These are phyloP conservation scores for Troglohyphantes excavatus DNA, from an alignment of 2,888 invertebrate species.

Conservation along the genomic window DNA sequence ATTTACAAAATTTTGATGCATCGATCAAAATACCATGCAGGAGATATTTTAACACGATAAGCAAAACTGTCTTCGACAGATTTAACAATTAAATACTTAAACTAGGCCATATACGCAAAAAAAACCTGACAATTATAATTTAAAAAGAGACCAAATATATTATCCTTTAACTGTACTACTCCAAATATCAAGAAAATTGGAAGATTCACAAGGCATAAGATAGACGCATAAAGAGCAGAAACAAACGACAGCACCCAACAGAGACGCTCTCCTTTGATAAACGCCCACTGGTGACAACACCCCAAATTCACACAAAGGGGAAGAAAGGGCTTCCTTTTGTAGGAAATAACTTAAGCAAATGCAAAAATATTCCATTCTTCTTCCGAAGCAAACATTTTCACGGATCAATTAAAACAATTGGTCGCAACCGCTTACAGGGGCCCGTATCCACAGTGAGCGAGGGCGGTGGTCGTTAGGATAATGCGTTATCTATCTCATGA, in stretches of 20 bases:
- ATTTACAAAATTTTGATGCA: no score
- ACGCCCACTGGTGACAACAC: constrained; percentile 31
- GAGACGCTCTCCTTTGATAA: neutral
- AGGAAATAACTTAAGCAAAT: constrained; percentile 20
- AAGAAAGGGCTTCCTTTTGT: neutral
- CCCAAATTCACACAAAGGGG: constrained; percentile 18
- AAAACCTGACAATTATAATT: no score
- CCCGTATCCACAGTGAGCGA: constrained; percentile 15
- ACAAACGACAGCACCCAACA: neutral
- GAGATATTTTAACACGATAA: no score
- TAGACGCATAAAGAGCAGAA: neutral
- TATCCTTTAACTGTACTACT: no score
- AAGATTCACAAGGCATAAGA: neutral
- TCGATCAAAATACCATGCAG: no score
- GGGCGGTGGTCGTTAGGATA: no score
- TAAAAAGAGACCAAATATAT: no score
- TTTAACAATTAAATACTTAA: no score
- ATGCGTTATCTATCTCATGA: no score
- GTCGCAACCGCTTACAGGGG: constrained; percentile 27
- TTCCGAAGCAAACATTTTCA: constrained; percentile 49
- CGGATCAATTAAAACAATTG: constrained; percentile 62
- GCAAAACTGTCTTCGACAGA: no score
- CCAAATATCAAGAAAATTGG: no score
- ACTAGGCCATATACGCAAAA: no score
- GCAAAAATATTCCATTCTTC: constrained; percentile 41